Evolutionary conservation across 2,888 invertebrate species (phyloP), one percentile per base, ranked within the genome.

Genomic region (Conistra vaccinii): DNA sequence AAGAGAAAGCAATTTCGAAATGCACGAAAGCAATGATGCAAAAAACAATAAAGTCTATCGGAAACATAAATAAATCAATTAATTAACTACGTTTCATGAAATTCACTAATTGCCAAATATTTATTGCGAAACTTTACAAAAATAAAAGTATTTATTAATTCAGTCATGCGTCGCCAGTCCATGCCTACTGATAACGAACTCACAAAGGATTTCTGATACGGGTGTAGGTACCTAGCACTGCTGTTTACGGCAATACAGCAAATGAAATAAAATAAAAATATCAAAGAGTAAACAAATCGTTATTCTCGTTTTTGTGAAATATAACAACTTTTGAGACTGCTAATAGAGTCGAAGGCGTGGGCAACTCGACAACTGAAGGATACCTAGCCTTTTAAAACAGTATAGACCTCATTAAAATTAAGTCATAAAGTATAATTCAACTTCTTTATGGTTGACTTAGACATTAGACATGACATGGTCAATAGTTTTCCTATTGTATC

Each of bases 231-330:
- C 75, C 79, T 14, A 45, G 75, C n/a, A 53, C 14, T 66, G 65
- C 68, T 68, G 42, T 76, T 79, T 79, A 75, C 60, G 74, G 74
- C 35, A 70, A 69, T 61, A 62, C 87, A 89, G 83, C 88, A 87
- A 87, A 85, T 82, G 58, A 87, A 89, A 89, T 87, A 86, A 88
- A 88, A 88, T 87, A 86, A 88, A 88, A 88, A 89, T 89, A 89
- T 85, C 81, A 87, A 86, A 84, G 84, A 62, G 87, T 89, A 91
- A 93, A 92, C 92, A 91, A 92, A 93, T 91, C 90, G 89, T 91
- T 92, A 92, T 88, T 89, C 87, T 90, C 86, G 87, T 90, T 90
- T 90, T 89, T 86, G 86, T 88, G 79, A 83, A 81, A 84, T 85
- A 89, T 78, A 77, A 61, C 76, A 80, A 85, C 88, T 88, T 85